Evolutionary conservation across 2,888 invertebrate species (phyloP).

Genomic region (Drosophila yooni): DNA sequence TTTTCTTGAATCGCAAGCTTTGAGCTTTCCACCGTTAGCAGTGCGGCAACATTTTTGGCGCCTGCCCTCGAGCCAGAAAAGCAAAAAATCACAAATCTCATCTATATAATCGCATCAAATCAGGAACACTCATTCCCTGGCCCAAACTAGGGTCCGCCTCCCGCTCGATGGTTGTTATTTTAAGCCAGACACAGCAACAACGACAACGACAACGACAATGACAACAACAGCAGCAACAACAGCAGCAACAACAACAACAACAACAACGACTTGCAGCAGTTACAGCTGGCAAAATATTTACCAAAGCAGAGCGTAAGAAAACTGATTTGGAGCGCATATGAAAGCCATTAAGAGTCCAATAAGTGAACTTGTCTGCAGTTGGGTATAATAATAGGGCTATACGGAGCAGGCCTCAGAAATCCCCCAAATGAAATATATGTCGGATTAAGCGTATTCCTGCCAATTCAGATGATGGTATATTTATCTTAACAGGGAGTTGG

Average conservation of each 20-base stretch:
- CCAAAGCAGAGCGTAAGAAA: slow-evolving; percentile 20
- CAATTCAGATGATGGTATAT: not conserved
- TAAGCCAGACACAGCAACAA: slow-evolving; percentile 32
- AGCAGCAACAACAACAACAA: not conserved
- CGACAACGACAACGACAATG: slow-evolving; percentile 8
- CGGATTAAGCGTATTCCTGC: not conserved
- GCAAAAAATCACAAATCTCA: slow-evolving; percentile 56
- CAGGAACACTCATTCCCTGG: slow-evolving; percentile 38
- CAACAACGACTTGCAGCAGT: not conserved
- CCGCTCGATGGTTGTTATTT: slow-evolving; percentile 22
- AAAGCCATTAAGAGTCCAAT: slow-evolving; percentile 2
- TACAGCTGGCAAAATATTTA: slow-evolving; percentile 31
- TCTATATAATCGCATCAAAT: slow-evolving; percentile 75
- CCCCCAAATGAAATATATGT: not conserved
- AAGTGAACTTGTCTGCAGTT: not conserved
- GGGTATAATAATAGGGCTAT: not conserved
- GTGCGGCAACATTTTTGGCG: slow-evolving; percentile 63
- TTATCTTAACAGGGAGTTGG: not conserved
- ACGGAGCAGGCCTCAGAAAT: not conserved
- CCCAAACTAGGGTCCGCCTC: slow-evolving; percentile 9
- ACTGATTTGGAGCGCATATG: slow-evolving; percentile 4
- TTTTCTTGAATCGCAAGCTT: slow-evolving; percentile 32
- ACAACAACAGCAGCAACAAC: slow-evolving; percentile 14
- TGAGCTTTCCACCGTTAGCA: slow-evolving; percentile 50
- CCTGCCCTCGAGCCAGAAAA: slow-evolving; percentile 48